phyloP scores from a whole-genome alignment of 2,888 invertebrate species.

The Gastrophysa polygoni region DNA sequence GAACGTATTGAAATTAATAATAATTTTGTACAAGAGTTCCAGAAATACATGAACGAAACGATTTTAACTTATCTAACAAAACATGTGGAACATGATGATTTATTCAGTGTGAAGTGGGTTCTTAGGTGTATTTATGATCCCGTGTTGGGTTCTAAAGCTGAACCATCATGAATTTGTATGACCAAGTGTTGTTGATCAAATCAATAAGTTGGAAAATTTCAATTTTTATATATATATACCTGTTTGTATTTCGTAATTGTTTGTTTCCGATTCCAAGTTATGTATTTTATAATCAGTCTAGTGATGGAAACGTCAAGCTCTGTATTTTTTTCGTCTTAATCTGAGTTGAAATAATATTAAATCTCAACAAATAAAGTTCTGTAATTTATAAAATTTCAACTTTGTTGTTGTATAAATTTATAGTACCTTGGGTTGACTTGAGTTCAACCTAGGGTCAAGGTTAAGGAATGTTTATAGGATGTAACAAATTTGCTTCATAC shows the following conservation, averaged over 20 bases:
- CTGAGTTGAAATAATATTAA: neutral
- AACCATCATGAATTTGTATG: slow-evolving; percentile 13
- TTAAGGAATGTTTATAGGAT: too few species aligned
- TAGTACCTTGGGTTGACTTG: neutral
- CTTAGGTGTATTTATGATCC: slow-evolving; percentile 41
- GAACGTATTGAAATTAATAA: slow-evolving; percentile 38
- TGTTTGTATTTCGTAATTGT: slow-evolving; percentile 11
- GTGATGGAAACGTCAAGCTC: neutral
- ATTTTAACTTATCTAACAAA: slow-evolving; percentile 41
- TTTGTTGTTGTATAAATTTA: neutral
- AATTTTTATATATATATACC: slow-evolving; percentile 8
- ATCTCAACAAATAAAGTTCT: neutral
- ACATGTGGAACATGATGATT: slow-evolving; percentile 40
- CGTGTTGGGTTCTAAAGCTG: slow-evolving; percentile 31
- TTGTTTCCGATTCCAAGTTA: slow-evolving; percentile 6
- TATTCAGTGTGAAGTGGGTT: slow-evolving; percentile 43
- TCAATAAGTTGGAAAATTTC: slow-evolving; percentile 1
- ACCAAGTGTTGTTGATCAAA: slow-evolving; percentile 10
- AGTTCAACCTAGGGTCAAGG: neutral
- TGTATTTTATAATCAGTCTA: neutral
- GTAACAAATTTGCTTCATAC: too few species aligned
- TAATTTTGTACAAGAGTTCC: slow-evolving; percentile 40
- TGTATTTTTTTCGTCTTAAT: neutral
- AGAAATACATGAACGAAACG: slow-evolving; percentile 38
- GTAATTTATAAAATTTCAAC: neutral